phyloP scores from a whole-genome alignment of 2,888 invertebrate species.

The Diadegma fenestrale region DNA sequence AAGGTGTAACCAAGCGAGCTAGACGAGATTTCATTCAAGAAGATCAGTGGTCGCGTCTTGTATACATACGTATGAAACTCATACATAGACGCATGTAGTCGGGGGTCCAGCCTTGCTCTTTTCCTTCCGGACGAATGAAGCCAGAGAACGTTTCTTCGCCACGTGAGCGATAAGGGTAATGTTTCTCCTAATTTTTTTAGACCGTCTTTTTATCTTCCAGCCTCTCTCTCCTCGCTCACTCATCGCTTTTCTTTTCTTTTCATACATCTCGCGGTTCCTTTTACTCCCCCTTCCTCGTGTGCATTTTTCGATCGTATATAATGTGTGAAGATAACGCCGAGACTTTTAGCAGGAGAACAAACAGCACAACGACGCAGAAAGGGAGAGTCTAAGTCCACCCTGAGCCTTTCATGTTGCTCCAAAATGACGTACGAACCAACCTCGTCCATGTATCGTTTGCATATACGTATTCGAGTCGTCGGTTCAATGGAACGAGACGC shows the following conservation, averaged over 20 bases:
- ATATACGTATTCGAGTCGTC: no score
- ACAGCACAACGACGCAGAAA: neutral
- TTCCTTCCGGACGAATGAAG: conserved; percentile 65
- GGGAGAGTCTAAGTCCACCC: neutral
- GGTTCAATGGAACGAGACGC: neutral
- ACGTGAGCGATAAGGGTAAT: conserved; percentile 73
- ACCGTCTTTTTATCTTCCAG: conserved; percentile 19
- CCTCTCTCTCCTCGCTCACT: conserved; percentile 34
- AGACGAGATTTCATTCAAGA: conserved; percentile 56
- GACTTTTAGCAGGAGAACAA: conserved; percentile 6
- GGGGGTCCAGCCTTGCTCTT: conserved; percentile 36
- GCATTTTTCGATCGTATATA: conserved; percentile 56
- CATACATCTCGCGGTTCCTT: conserved; percentile 51
- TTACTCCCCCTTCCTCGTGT: conserved; percentile 29
- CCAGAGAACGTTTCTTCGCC: conserved; percentile 53
- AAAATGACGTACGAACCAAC: conserved; percentile 58
- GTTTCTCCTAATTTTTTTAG: conserved; percentile 80
- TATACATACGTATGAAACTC: conserved; percentile 1
- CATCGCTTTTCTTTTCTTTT: conserved; percentile 45
- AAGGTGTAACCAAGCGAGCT: conserved; percentile 46
- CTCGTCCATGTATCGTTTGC: conserved; percentile 7
- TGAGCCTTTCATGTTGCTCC: conserved; percentile 17
- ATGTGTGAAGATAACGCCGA: conserved; percentile 80
- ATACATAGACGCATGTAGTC: neutral
- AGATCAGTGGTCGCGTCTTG: conserved; percentile 19